phyloP scores from a whole-genome alignment of 2,888 invertebrate species.

The Sturmia bella region DNA sequence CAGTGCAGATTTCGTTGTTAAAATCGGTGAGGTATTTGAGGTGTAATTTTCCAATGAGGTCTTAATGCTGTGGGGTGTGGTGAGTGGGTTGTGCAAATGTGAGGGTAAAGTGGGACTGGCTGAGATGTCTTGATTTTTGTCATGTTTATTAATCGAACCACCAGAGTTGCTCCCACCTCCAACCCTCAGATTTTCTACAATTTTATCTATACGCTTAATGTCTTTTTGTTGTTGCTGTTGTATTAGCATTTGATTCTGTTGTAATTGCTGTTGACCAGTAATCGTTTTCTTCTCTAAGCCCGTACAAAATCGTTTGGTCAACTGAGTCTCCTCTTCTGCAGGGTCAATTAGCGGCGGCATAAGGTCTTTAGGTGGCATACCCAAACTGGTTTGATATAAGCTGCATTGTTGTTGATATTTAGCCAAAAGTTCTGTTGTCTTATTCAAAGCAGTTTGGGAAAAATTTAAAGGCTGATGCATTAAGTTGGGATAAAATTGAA shows the following conservation, averaged over 20 bases:
- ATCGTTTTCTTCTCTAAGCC: constrained; percentile 71
- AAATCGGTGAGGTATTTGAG: constrained; percentile 40
- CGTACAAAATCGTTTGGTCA: constrained; percentile 75
- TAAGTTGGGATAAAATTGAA: constrained; percentile 81
- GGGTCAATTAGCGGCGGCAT: constrained; percentile 37
- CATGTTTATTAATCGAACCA: not conserved
- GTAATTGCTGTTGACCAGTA: constrained; percentile 49
- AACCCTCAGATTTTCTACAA: constrained; percentile 80
- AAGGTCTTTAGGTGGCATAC: constrained; percentile 66
- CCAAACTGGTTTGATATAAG: constrained; percentile 76
- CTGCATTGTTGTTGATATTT: constrained; percentile 81
- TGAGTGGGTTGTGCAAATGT: constrained; percentile 71
- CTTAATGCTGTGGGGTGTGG: constrained; percentile 69
- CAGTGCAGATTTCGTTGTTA: constrained; percentile 47
- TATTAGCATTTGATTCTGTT: constrained; percentile 64
- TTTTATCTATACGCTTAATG: constrained; percentile 81
- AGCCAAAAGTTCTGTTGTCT: constrained; percentile 80
- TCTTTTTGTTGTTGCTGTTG: constrained; percentile 77
- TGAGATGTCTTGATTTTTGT: constrained; percentile 70
- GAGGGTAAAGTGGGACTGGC: constrained; percentile 16
- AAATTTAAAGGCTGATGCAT: constrained; percentile 81
- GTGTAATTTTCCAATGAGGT: constrained; percentile 55
- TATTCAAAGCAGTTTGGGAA: constrained; percentile 81
- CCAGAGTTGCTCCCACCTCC: constrained; percentile 63
- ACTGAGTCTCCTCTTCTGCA: constrained; percentile 71